phyloP scores from a whole-genome alignment of 1,140 invertebrate species.

The Drosophila pectinifera region DNA sequence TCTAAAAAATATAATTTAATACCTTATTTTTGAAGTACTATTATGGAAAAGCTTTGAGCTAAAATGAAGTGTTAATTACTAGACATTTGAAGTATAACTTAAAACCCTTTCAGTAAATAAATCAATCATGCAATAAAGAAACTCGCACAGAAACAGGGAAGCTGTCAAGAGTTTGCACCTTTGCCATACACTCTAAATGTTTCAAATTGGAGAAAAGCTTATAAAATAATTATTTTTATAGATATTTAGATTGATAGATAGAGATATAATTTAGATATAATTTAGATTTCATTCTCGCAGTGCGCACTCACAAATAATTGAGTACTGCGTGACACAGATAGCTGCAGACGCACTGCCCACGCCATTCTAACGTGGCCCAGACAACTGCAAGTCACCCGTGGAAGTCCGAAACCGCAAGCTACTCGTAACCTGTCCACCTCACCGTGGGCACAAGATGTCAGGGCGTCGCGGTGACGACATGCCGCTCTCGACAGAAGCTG shows the following conservation, averaged over 20 bases:
- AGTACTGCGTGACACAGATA: constrained; percentile 55
- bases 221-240: not conserved
- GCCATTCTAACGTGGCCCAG: constrained; percentile 8
- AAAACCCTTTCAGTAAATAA: no score
- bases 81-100: no score
- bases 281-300: constrained; percentile 4
- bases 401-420: constrained; percentile 46
- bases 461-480: constrained; percentile 27
- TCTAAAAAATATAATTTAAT: not conserved
- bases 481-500: constrained; percentile 47
- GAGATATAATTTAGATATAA: not conserved
- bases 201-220: not conserved
- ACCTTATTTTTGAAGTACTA: no score
- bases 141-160: no score
- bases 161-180: no score
- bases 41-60: no score
- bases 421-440: constrained; percentile 50
- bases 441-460: constrained; percentile 41
- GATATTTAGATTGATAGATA: no score
- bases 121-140: no score
- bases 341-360: constrained; percentile 44
- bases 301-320: constrained; percentile 46
- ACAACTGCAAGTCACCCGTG: constrained; percentile 28
- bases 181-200: no score
- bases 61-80: no score